Evolutionary conservation across 2,888 invertebrate species (phyloP), one percentile per base, ranked within the genome.

Genomic region (Peribatodes rhomboidaria): DNA sequence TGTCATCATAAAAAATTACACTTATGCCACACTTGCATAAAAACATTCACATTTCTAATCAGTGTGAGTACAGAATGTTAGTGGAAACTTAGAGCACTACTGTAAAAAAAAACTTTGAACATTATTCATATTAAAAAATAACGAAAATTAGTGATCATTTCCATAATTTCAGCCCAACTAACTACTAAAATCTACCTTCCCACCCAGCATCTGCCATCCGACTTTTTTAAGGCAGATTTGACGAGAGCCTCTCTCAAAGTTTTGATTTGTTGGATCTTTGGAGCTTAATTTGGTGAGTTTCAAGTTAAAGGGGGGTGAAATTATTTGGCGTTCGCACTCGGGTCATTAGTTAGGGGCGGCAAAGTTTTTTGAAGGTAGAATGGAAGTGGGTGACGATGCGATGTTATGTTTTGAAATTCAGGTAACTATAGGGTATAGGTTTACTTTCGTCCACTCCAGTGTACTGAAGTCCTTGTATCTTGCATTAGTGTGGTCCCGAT

Each of bases 181-280:
- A 11, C 31, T 16, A 52, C 20, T 37, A 46, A 64, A 46, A 59
- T 64, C 63, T 65, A 56, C 60, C 65, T 60, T 41, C 16, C 31
- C 16, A 22, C 10, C n/a, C 22, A 33, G 71, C 72, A 67, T 67
- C 72, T 65, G 56, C 69, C 60, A 54, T 56, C 73, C 66, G 69
- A 57, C 65, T 72, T 72, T 64, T 64, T 57, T 53, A 58, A 61
- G 56, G 61, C 41, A 47, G 77, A 76, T 76, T 78, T 76, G 74
- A 74, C 73, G 76, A 74, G 54, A 59, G 50, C 49, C 39, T 27
- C 54, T 42, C 59, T 50, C 41, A 61, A 72, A 72, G 66, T 72
- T 70, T 68, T 70, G 71, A 72, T 72, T 70, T 70, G 70, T 68
- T 66, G 64, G 55, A 64, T 66, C 66, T 69, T 64, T 41, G 62